Percentiles rank a stretch among this genome's conserved stretches.
These are phyloP conservation scores for Isichthys henryi DNA, from an alignment of 2,113 vertebrate species.

Conservation along the genomic window DNA sequence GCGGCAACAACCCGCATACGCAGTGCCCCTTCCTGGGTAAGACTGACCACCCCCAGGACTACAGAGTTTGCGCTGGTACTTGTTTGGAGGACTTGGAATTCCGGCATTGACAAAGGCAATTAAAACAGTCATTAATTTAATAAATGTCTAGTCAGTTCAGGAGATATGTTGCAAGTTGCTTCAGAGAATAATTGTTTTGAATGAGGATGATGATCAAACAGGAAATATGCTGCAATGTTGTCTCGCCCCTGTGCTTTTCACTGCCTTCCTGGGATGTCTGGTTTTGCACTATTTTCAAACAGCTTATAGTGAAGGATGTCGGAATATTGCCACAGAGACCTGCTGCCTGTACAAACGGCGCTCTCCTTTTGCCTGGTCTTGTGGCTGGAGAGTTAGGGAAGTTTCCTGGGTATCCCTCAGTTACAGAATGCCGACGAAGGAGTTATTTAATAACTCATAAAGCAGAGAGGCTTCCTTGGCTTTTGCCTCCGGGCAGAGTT, in stretches of 20 bases:
- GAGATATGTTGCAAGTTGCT: neutral
- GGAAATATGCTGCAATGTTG: neutral
- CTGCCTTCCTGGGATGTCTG: neutral
- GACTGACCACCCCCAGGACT: neutral
- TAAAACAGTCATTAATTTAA: neutral
- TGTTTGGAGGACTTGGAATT: neutral
- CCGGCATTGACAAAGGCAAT: neutral
- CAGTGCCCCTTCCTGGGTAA: neutral
- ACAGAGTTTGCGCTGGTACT: neutral
- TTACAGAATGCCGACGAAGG: neutral
- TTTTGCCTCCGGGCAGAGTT: neutral
- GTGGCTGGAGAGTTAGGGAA: neutral
- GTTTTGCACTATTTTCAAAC: neutral
- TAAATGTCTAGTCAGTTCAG: neutral
- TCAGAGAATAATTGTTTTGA: neutral
- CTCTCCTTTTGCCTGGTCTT: neutral
- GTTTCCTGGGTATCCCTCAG: neutral
- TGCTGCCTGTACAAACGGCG: neutral
- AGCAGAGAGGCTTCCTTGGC: neutral
- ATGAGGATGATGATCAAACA: neutral
- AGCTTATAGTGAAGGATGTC: neutral
- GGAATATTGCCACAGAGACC: neutral
- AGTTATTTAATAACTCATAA: neutral
- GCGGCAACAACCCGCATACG: neutral
- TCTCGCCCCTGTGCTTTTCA: neutral